These are phyloP conservation scores for Clinocottus analis DNA, from an alignment of 2,113 vertebrate genomes.

Conservation along the genomic window DNA sequence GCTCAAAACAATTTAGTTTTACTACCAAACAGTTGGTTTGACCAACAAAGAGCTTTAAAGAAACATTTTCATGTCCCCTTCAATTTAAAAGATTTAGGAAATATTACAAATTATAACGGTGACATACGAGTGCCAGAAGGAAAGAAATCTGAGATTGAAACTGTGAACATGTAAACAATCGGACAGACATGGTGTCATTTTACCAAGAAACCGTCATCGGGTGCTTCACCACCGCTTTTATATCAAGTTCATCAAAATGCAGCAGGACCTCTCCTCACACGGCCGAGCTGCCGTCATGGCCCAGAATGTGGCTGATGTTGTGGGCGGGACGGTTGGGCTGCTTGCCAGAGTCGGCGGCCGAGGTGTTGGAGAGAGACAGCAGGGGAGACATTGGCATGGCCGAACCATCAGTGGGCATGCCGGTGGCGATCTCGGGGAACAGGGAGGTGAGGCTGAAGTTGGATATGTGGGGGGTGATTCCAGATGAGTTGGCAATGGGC, in stretches of 20 bases:
- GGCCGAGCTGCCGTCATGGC: conserved; percentile 97
- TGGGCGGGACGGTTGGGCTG: conserved; percentile 97
- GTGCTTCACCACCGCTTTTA: conserved; percentile 18
- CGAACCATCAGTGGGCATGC: conserved; percentile 93
- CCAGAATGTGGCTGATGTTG: conserved; percentile 99
- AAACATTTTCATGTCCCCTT: conserved; percentile 13
- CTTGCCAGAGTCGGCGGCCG: conserved; percentile 93
- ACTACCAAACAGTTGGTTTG: conserved; percentile 38
- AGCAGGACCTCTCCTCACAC: conserved; percentile 78
- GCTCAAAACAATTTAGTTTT: conserved; percentile 59
- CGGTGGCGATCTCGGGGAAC: conserved; percentile 96
- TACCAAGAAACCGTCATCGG: conserved; percentile 14
- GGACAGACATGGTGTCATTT: neutral
- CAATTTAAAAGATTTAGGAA: conserved; percentile 33
- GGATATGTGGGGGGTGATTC: conserved; percentile 91
- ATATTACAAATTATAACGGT: conserved; percentile 38
- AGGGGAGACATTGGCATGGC: conserved; percentile 95
- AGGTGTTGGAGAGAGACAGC: conserved; percentile 93
- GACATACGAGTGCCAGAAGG: conserved; percentile 19
- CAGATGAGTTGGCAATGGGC: conserved; percentile 93
- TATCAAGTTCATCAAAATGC: conserved; percentile 2
- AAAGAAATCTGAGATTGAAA: conserved; percentile 25
- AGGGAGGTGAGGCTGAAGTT: conserved; percentile 98
- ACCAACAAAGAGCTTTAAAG: conserved; percentile 46
- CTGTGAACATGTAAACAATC: conserved; percentile 50